Evolutionary conservation across 2,797 vertebrate genomes (phyloP).

Genomic region (Syndactyla subalaris): DNA sequence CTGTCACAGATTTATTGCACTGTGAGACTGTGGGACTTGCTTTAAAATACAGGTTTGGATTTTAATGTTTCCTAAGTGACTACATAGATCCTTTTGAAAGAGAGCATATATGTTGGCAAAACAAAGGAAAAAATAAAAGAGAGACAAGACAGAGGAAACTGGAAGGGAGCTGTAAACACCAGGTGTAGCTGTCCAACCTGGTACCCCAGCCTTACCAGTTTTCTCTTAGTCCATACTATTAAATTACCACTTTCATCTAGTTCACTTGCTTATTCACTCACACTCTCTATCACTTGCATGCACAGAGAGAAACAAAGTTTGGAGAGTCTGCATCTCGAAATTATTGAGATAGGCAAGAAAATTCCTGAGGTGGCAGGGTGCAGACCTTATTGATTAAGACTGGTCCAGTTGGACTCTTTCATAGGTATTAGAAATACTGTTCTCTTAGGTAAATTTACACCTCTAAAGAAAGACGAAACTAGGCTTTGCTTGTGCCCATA

Average conservation of each 20-base stretch:
- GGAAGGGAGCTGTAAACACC: neutral
- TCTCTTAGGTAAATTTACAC: neutral
- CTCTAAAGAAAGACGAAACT: neutral
- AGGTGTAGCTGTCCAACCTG: neutral
- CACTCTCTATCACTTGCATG: rapidly evolving
- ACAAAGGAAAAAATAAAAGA: neutral
- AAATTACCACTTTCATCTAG: neutral
- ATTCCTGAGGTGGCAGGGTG: neutral
- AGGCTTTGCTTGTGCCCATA: neutral
- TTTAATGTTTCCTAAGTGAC: neutral
- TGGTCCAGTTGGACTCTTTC: neutral
- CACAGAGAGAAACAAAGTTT: neutral
- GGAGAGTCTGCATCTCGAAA: neutral
- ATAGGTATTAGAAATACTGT: neutral
- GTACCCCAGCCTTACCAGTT: neutral
- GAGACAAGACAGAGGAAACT: neutral
- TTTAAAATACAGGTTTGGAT: neutral
- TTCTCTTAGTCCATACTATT: neutral
- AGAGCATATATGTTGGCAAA: neutral
- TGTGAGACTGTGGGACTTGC: neutral
- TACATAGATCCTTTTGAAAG: neutral
- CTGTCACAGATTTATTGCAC: neutral
- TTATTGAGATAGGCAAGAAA: neutral
- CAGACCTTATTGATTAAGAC: neutral
- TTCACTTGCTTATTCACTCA: neutral